phyloP scores from a whole-genome alignment of 1,140 invertebrate species.

The Apis dorsata region DNA sequence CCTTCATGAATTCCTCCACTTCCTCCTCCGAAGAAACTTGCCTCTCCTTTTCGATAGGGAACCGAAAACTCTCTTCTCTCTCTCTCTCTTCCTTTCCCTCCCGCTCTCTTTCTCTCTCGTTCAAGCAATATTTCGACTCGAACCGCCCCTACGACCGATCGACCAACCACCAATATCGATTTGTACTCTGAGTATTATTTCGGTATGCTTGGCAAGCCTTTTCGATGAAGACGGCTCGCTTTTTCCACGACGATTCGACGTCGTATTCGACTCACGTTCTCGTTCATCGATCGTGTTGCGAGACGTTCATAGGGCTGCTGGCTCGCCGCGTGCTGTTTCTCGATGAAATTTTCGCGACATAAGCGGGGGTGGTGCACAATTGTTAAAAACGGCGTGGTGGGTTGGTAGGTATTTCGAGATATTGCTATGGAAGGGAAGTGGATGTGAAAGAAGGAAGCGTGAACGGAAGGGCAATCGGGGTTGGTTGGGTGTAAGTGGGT shows the following conservation, averaged over 20 bases:
- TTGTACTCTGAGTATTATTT: conserved; percentile 47
- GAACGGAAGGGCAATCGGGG: conserved; percentile 21
- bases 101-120: no score
- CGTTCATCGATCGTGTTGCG: conserved; percentile 35
- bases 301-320: background rate
- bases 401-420: background rate
- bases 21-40: no score
- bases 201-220: background rate
- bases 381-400: background rate
- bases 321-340: conserved; percentile 9
- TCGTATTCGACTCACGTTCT: conserved; percentile 37
- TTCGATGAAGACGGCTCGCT: conserved; percentile 18
- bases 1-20: background rate
- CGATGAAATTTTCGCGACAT: conserved; percentile 33
- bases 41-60: no score
- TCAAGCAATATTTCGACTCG: conserved; percentile 7
- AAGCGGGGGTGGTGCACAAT: background rate
- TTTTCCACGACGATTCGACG: conserved; percentile 38
- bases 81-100: no score
- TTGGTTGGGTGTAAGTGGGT: background rate
- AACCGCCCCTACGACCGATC: background rate
- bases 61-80: no score
- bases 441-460: background rate
- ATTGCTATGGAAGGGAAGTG: background rate
- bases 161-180: conserved; percentile 43